phyloP scores from a whole-genome alignment of 2,888 invertebrate genomes.

The Dryobotodes eremita region DNA sequence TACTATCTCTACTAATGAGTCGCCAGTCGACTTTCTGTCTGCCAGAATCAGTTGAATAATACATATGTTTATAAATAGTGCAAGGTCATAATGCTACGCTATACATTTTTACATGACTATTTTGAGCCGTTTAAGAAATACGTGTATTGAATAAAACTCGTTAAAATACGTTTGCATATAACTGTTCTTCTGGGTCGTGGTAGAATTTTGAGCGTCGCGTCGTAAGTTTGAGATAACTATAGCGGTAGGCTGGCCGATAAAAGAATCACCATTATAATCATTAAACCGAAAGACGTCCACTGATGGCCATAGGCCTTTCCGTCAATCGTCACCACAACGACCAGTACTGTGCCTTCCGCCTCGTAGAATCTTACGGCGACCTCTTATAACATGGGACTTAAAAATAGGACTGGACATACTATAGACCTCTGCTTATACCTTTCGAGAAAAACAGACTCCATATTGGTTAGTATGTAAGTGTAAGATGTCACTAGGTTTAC shows the following conservation, averaged over 20 bases:
- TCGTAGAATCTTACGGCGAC: neutral
- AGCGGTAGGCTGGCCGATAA: neutral
- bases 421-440: no score
- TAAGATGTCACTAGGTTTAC: no score
- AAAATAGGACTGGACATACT: neutral
- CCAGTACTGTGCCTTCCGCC: neutral
- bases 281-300: neutral
- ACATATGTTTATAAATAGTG: conserved; percentile 35
- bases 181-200: conserved; percentile 15
- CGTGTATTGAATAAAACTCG: neutral
- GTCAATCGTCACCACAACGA: no score
- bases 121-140: neutral
- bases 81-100: conserved; percentile 7
- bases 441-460: neutral
- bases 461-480: no score
- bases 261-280: neutral
- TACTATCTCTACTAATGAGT: neutral
- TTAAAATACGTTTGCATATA: neutral
- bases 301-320: neutral
- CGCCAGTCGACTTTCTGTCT: conserved; percentile 23
- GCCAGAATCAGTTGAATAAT: conserved; percentile 8
- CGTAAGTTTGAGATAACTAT: neutral
- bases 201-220: neutral
- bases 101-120: conserved; percentile 30
- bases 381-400: neutral